These are phyloP conservation scores for Atherinomorus stipes DNA, from an alignment of 2,113 vertebrate species.

Conservation along the genomic window DNA sequence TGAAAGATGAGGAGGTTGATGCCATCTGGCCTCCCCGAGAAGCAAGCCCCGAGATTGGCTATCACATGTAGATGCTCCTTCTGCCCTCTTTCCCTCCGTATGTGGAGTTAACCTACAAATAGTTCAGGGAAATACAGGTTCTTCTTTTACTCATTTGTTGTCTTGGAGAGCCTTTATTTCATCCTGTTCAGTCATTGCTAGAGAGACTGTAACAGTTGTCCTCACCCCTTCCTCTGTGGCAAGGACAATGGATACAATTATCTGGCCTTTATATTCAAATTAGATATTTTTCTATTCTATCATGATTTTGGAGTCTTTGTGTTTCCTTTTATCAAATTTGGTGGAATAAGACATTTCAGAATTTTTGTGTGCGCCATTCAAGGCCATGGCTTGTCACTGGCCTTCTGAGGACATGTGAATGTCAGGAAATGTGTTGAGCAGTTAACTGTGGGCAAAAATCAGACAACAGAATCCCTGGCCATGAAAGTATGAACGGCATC, in stretches of 20 bases:
- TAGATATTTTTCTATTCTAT: too few relatives aligned
- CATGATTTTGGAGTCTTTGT: background rate
- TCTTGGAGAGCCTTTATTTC: constrained; percentile 20
- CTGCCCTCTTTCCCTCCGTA: constrained; percentile 25
- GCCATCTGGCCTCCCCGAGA: constrained; percentile 60
- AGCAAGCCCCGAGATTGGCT: constrained; percentile 22
- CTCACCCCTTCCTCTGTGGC: constrained; percentile 42
- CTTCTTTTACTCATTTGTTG: constrained; percentile 40
- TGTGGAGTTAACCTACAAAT: constrained; percentile 20
- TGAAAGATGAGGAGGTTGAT: constrained; percentile 51
- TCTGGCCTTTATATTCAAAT: constrained; percentile 6
- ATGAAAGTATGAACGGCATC: background rate
- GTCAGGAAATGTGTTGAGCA: background rate
- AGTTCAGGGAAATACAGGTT: constrained; percentile 23
- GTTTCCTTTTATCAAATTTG: constrained; percentile 19
- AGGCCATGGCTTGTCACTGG: constrained; percentile 31
- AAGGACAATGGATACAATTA: constrained; percentile 55
- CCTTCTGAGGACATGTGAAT: constrained; percentile 21
- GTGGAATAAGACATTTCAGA: background rate
- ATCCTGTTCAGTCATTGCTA: constrained; percentile 48
- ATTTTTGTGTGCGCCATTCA: constrained; percentile 5
- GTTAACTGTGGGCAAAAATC: background rate
- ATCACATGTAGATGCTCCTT: constrained; percentile 31
- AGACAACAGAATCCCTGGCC: background rate
- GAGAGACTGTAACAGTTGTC: constrained; percentile 41